Evolutionary conservation across 1,140 invertebrate species (phyloP).

Genomic region (Micrasema longulum): DNA sequence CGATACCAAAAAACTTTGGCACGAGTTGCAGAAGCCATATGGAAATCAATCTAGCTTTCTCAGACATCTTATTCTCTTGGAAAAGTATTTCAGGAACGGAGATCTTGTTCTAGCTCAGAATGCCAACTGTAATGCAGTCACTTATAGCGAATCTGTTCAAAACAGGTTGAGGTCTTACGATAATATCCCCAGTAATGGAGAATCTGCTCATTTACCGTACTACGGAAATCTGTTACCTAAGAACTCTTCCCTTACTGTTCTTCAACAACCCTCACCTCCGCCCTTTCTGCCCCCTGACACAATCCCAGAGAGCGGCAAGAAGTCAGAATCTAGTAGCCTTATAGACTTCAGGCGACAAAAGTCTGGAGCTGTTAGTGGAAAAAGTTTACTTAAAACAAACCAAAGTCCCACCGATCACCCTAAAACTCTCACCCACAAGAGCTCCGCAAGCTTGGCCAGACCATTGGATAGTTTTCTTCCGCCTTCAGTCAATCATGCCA

Average conservation of each 20-base stretch:
- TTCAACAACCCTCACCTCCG: constrained; percentile 26
- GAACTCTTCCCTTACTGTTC: constrained; percentile 33
- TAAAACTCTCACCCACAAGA: constrained; percentile 19
- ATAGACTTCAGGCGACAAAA: constrained; percentile 65
- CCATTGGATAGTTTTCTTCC: constrained; percentile 54
- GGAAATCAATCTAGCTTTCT: constrained; percentile 87
- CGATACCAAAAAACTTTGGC: constrained; percentile 84
- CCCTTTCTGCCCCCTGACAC: constrained; percentile 40
- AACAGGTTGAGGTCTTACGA: constrained; percentile 82
- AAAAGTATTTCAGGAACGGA: constrained; percentile 84
- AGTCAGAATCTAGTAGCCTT: constrained; percentile 54
- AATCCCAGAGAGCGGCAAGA: constrained; percentile 56
- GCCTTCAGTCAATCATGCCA: constrained; percentile 49
- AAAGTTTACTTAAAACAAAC: constrained; percentile 65
- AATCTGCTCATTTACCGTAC: constrained; percentile 46
- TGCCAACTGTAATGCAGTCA: constrained; percentile 78
- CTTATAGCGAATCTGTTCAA: constrained; percentile 83
- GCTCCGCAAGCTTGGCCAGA: constrained; percentile 49
- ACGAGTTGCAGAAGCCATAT: constrained; percentile 84
- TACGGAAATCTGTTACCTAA: constrained; percentile 46
- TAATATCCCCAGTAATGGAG: constrained; percentile 63
- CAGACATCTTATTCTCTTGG: constrained; percentile 81
- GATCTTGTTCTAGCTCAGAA: constrained; percentile 79
- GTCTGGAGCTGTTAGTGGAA: constrained; percentile 59
- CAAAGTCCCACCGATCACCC: constrained; percentile 55